Evolutionary conservation across 2,888 invertebrate genomes (phyloP), one percentile per base, ranked within the genome.

Genomic region (Hyposoter didymator): DNA sequence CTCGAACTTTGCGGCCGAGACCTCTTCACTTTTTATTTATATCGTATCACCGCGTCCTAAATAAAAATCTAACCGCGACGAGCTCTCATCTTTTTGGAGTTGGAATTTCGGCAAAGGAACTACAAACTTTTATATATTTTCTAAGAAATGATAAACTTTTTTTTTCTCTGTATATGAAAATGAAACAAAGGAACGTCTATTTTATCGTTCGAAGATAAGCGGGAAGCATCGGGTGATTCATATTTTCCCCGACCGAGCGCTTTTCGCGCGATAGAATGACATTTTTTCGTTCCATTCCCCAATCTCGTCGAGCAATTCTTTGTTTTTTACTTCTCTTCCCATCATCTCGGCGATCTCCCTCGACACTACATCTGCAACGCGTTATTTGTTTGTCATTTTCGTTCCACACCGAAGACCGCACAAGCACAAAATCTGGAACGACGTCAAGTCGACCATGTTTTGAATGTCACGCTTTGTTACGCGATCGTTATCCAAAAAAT

Each of bases 201-300:
- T 19, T 78, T 78, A 84, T 78, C 78, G 39, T 43, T 43, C 22
- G 69, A 19, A 14, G 45, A 83, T 52, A 73, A 55, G 12, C 72
- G 45, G 45, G 72, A 72, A 39, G 59, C 1, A 22, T 8, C 49
- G 28, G 17, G 49, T 64, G 62, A 55, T 78, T 78, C 22, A 14
- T 10, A 28, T 12, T 35, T 49, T 17, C 17, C 17, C 83, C 78
- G 67, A n/a, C 17, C 59, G 78, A 78, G 78, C 8, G 67, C 64
- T 55, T 52, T 32, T 14, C 72, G 17, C 47, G 17, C 55, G 52
- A 59, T 69, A 14, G 17, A 67, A 69, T 39, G 32, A 22, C 14
- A 14, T 47, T 28, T 45, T 76, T 47, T 3, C 55, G 3, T 6
- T 17, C 22, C 3, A 14, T 14, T 19, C 7, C 45, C 22, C 45